Evolutionary conservation across 2,113 vertebrate species (phyloP), one percentile per base, ranked within the genome.

Genomic region (Apodemus speciosus): DNA sequence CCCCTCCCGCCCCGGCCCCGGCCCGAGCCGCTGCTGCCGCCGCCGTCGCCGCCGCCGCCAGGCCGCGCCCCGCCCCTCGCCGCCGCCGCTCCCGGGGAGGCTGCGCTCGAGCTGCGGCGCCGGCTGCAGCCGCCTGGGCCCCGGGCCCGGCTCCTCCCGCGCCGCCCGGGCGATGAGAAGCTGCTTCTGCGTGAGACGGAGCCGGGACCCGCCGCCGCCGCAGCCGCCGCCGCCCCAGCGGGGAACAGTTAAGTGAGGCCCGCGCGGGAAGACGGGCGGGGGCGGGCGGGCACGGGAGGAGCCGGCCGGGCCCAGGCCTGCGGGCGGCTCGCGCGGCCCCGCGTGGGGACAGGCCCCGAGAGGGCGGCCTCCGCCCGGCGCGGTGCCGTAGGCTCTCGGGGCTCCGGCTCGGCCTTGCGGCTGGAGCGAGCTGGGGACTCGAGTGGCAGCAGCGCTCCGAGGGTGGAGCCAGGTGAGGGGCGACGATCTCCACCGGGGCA

Each of bases 161-260:
- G 95, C 97, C 95, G 89, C 96, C 92, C 97, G 97, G 98, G 98
- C 98, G 96, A 98, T 97, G 97, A 98, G 98, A 98, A 98, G 97
- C 97, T 98, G 97, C 97, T 97, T 98, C 98, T 98, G 97, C 97
- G 96, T 98, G 93, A 97, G 97, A 97, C 97, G 97, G 97, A 97
- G 95, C 96, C 97, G 97, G 89, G 96, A 97, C 95, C 97, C 96
- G 90, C 95, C 95, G 89, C 94, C 94, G 95, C 96, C 97, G 66
- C 95, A 92, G 94, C 94, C 94, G 75, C 97, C 83, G 94, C 96
- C 97, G 85, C 95, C 96, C 91, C 96, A 94, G 87, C 97, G 97
- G 93, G 97, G 97, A 98, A 98, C 97, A 98, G 97, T 97, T 98
- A 98, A 98, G 98, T 98, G 97, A 96, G 96, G 95, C 85, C 93